Percentiles rank a stretch among this genome's conserved stretches.
These are phyloP conservation scores for Cassiopea andromeda DNA, from an alignment of 30 jellyfish, hydroid and myxozoan genomes.

Conservation along the genomic window DNA sequence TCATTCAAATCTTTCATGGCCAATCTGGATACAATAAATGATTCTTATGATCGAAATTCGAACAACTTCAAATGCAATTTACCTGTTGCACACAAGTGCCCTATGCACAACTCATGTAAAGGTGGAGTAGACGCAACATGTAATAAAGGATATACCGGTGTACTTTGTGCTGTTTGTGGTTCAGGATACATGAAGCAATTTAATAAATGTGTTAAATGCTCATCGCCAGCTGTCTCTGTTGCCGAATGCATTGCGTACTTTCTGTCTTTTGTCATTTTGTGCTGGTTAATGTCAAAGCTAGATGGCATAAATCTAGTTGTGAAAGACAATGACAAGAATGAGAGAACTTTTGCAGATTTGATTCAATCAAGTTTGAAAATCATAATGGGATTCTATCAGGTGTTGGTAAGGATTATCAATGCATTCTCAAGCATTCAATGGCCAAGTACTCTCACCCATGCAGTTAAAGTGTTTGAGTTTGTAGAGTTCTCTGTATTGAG, in stretches of 20 bases:
- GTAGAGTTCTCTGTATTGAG: conserved; percentile 20
- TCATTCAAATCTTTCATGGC: conserved; percentile 11
- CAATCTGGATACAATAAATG: conserved; percentile 18
- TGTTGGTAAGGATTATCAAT: conserved; percentile 6
- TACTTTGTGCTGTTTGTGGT: conserved; percentile 45
- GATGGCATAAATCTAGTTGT: conserved; percentile 2
- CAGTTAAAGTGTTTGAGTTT: conserved; percentile 15
- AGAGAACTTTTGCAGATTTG: conserved; percentile 56
- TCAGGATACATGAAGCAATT: conserved; percentile 7
- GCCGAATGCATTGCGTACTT: conserved; percentile 1
- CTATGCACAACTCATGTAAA: conserved; percentile 25
- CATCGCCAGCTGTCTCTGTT: conserved; percentile 19
- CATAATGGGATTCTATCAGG: conserved; percentile 56
- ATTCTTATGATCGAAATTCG: conserved; percentile 13
- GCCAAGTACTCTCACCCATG: conserved; percentile 38
- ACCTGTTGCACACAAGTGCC: conserved; percentile 53
- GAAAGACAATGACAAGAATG: neutral
- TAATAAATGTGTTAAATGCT: conserved; percentile 24
- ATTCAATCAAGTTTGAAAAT: conserved; percentile 54
- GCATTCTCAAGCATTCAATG: conserved; percentile 38
- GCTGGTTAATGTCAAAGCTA: conserved; percentile 28
- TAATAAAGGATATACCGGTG: conserved; percentile 20
- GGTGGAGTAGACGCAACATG: conserved; percentile 55
- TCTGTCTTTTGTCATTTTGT: conserved; percentile 6
- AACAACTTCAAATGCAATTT: neutral